Base-by-base conservation (phyloP, 2,113 vertebrate genomes). In the Pedionomus torquatus region DNA sequence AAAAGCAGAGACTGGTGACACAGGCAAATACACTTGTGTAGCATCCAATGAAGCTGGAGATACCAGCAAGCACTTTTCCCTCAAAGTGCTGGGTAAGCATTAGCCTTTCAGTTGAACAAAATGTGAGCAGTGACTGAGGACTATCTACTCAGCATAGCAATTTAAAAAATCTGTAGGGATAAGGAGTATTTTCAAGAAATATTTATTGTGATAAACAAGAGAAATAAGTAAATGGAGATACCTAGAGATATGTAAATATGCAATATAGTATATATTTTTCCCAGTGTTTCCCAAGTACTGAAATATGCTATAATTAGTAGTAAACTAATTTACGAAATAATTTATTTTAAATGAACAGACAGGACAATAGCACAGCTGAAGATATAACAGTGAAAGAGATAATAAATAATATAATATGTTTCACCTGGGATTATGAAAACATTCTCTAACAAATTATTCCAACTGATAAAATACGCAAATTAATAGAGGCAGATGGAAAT, bases 21-120 rank as follows among this genome's bases (percentile, higher is more conserved):
- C 98, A 0, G 99, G 99, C 39, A 98, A 74, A 28, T 99, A 99
- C 95, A 99, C 98, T 58, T 99, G 99, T 17, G 37, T 98, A 52
- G 99, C 99, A 25, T 97, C 98, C 72, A 99, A 98, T 71, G 98
- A 98, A 2, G 99, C 99, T 2, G 99, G 99, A 33, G 98, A 99
- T 81, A 97, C 95, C 65, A 99, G 98, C 86, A 99, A 99, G 44
- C 98, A 99, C 95, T 99, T 99, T 54, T 83, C 94, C 61, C 97
- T 99, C 13, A 99, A 98, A 90, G 99, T 99, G 41, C 97, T 99
- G 58, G 98, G 99, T 99, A 97, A 95, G 98, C 89, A 43, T 21
- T 77, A 35, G 18, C 20, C 18, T 57, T 49, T 11, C 16, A 11
- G 15, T 9, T 23, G 10, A 26, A 24, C n/a, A 65, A 44, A 72